Conservation (phyloP, 2,113 vertebrate species). For the Pygoscelis adeliae region DNA sequence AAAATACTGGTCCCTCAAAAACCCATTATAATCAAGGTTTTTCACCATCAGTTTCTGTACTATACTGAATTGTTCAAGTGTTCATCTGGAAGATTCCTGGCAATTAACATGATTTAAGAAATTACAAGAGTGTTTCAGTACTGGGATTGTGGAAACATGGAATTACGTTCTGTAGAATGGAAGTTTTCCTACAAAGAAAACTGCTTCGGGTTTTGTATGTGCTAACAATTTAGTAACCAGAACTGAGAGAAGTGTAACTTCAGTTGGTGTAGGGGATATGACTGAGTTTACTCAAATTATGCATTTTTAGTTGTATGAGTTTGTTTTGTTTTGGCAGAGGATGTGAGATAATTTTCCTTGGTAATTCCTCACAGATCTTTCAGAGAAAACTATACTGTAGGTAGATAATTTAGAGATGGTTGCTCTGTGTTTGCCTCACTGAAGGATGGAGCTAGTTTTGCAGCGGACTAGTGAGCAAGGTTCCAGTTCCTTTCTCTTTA, state of each 20-base stretch:
- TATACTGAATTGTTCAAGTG: background rate
- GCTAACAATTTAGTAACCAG: background rate
- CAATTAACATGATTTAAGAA: background rate
- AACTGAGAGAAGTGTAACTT: background rate
- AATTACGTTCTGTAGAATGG: background rate
- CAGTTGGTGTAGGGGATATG: background rate
- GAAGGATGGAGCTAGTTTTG: background rate
- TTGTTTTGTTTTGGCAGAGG: background rate
- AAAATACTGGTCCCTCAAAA: background rate
- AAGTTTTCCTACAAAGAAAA: background rate
- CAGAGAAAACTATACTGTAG: background rate
- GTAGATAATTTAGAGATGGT: background rate
- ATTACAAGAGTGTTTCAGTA: background rate
- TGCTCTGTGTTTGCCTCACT: background rate
- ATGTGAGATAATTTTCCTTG: background rate
- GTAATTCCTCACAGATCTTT: background rate
- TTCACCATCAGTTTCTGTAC: background rate
- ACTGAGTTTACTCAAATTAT: background rate
- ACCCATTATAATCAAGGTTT: background rate
- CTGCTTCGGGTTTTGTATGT: background rate
- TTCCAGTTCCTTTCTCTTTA: background rate
- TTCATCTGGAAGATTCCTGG: background rate
- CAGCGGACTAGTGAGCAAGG: background rate
- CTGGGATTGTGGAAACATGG: background rate
- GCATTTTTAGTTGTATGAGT: background rate